phyloP scores from a whole-genome alignment of 2,888 invertebrate genomes.

The Laspeyria flexula region DNA sequence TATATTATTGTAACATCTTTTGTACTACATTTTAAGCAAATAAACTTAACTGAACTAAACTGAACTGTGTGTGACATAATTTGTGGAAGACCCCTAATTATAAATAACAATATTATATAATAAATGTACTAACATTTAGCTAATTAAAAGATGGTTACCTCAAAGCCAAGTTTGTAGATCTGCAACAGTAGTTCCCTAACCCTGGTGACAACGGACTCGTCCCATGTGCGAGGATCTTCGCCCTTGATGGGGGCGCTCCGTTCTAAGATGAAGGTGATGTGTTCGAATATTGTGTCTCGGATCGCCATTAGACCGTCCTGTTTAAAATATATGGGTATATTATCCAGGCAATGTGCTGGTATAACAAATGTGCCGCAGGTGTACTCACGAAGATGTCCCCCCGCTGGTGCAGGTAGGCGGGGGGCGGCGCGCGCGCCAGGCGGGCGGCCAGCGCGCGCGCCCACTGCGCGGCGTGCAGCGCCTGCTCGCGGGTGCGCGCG shows the following conservation, averaged over 20 bases:
- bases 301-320: conserved; percentile 71
- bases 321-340: neutral
- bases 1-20: too few relatives aligned
- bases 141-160: conserved; percentile 78
- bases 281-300: conserved; percentile 65
- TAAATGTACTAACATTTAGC: too few relatives aligned
- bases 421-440: conserved; percentile 58
- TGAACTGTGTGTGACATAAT: too few relatives aligned
- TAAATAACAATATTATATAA: too few relatives aligned
- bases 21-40: too few relatives aligned
- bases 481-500: conserved; percentile 91
- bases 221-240: conserved; percentile 42
- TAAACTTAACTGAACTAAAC: too few relatives aligned
- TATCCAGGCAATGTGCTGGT: too few relatives aligned
- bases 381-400: conserved; percentile 60
- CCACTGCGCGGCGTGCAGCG: conserved; percentile 92
- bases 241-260: conserved; percentile 38
- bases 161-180: conserved; percentile 96
- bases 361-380: too few relatives aligned
- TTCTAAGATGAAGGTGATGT: conserved; percentile 62
- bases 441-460: conserved; percentile 89
- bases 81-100: too few relatives aligned
- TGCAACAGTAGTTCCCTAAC: conserved; percentile 88
- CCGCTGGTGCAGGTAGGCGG: conserved; percentile 53
- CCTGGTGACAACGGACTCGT: conserved; percentile 62